phyloP scores from a whole-genome alignment of 1,140 invertebrate genomes.

The Palaemon carinicauda region DNA sequence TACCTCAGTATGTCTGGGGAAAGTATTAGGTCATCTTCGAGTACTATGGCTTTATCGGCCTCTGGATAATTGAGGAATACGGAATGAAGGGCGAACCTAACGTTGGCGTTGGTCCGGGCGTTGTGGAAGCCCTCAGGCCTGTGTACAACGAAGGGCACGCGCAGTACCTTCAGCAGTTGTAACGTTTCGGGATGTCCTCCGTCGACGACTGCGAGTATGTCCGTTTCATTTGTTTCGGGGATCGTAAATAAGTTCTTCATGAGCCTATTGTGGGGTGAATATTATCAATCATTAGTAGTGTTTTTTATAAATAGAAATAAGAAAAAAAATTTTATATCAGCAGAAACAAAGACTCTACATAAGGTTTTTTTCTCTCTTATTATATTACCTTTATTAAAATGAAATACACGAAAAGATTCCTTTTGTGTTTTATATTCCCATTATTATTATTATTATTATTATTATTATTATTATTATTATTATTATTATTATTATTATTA shows the following conservation, averaged over 20 bases:
- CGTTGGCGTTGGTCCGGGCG: conserved; percentile 39
- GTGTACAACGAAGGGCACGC: neutral
- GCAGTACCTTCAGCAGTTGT: conserved; percentile 26
- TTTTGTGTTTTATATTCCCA: neutral
- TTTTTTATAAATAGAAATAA: no score
- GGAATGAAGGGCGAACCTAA: conserved; percentile 31
- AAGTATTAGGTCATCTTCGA: conserved; percentile 32
- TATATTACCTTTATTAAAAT: neutral
- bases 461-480: neutral
- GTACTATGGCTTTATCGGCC: conserved; percentile 31
- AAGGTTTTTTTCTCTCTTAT: neutral
- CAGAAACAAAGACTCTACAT: no score
- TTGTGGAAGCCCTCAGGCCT: conserved; percentile 9
- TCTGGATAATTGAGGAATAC: conserved; percentile 22
- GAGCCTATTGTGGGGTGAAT: neutral
- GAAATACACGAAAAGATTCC: no score
- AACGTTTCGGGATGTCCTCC: conserved; percentile 18
- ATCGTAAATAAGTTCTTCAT: conserved; percentile 28
- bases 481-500: neutral
- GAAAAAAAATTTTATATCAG: no score
- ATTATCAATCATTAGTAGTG: no score
- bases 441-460: neutral
- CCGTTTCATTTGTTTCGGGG: conserved; percentile 13
- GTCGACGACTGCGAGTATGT: conserved; percentile 34
- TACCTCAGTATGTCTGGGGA: conserved; percentile 23